Percentiles rank a stretch among this genome's conserved stretches.
These are phyloP conservation scores for Dissostichus mawsoni DNA, from an alignment of 2,113 vertebrate species.

Conservation along the genomic window DNA sequence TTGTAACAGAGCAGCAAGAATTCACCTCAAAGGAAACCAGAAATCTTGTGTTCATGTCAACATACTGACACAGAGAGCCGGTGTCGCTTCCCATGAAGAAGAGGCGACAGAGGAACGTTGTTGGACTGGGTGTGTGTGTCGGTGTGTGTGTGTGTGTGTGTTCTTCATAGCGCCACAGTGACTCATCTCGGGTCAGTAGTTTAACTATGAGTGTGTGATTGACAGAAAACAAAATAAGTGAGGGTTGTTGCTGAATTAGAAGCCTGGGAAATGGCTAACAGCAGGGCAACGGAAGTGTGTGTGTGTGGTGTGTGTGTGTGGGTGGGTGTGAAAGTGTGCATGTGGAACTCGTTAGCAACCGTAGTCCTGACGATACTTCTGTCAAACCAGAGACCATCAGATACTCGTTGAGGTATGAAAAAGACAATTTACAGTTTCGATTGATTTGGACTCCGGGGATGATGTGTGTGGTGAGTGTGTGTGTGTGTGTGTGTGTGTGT, in stretches of 20 bases:
- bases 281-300: not conserved
- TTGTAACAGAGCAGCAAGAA: not conserved
- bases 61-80: not conserved
- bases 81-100: slow-evolving; percentile 17
- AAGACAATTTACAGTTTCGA: slow-evolving; percentile 49
- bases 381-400: slow-evolving; percentile 51
- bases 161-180: slow-evolving; percentile 18
- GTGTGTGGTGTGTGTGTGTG: slow-evolving; percentile 3
- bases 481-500: slow-evolving; percentile 31
- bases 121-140: no score
- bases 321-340: not conserved
- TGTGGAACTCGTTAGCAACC: slow-evolving; percentile 3
- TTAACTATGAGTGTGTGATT: slow-evolving; percentile 12
- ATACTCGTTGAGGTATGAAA: slow-evolving; percentile 58
- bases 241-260: not conserved
- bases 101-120: not conserved
- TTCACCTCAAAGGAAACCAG: slow-evolving; percentile 9
- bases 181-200: slow-evolving; percentile 43
- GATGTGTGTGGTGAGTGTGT: slow-evolving; percentile 20
- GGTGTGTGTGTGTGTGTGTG: not conserved
- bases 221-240: slow-evolving; percentile 17
- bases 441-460: slow-evolving; percentile 22
- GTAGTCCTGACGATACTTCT: slow-evolving; percentile 7
- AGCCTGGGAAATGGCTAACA: not conserved
- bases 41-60: not conserved